Evolutionary conservation across 2,797 vertebrate genomes (phyloP).

Genomic region (Clarias pachynema): DNA sequence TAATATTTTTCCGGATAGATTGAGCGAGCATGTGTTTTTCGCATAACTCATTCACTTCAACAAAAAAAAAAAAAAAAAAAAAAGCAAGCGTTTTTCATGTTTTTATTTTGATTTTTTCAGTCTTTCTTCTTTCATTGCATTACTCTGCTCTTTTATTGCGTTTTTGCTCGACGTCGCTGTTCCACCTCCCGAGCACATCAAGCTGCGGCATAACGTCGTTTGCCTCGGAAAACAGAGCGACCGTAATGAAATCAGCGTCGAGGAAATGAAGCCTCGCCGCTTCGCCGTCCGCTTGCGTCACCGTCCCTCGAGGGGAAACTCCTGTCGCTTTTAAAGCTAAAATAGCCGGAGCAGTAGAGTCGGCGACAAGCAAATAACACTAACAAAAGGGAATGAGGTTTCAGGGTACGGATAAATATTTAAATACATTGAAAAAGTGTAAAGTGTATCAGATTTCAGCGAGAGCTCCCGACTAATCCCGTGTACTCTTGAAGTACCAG

Average conservation of each 20-base stretch:
- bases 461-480: constrained; percentile 29
- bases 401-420: too few relatives aligned
- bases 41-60: background rate
- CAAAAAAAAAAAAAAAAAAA: background rate
- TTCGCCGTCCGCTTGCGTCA: constrained; percentile 43
- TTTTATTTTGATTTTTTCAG: background rate
- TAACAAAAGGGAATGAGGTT: background rate
- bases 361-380: background rate
- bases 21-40: background rate
- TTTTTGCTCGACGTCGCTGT: constrained; percentile 27
- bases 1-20: background rate
- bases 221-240: constrained; percentile 49
- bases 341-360: background rate
- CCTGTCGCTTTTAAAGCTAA: background rate
- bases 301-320: constrained; percentile 23
- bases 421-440: background rate
- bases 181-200: constrained; percentile 45
- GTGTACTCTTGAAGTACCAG: constrained; percentile 36
- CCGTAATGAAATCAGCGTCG: constrained; percentile 61
- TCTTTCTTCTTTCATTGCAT: background rate
- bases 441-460: constrained; percentile 17
- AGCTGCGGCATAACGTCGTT: constrained; percentile 53
- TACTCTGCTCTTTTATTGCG: constrained; percentile 32
- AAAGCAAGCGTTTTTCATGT: background rate
- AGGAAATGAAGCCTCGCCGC: constrained; percentile 56